Base-by-base conservation (phyloP, 2,113 vertebrate genomes). In the Gavialis gangeticus region DNA sequence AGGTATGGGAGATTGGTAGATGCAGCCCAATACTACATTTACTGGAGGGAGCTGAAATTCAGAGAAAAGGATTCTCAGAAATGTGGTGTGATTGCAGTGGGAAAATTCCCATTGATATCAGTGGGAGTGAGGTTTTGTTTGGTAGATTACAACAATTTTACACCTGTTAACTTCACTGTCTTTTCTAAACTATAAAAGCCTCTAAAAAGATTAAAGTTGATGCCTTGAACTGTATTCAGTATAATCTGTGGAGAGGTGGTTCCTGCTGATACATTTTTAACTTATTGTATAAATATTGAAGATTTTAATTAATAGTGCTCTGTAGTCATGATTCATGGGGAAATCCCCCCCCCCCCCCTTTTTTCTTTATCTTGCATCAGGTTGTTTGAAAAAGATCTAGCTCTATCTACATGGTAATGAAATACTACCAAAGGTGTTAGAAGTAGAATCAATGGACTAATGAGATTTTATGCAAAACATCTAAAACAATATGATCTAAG, bases 401-500 rank as follows among this genome's bases (percentile, higher is more conserved):
- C 78, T 94, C 82, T 94, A 95, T 96, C 97, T 96, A 93, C 95
- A 96, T 96, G 82, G 77, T 96, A 97, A 97, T 97, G 96, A 97
- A 95, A 78, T 87, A 76, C 82, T 94, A 96, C 89, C 86, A 69
- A 55, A 95, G 89, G 87, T 95, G 95, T 93, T 96, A 81, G 91
- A 91, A 96, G 82, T 55, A 83, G 94, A 94, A 97, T 97, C 91
- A 92, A 96, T 92, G 94, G 95, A 91, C 90, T 97, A 97, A 97
- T 97, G 95, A 97, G 94, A 96, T 96, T 97, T 96, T 97, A 97
- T 95, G 94, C 93, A 96, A 97, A 96, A 90, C 79, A 86, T 95
- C 93, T 94, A 79, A 75, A 93, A 92, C 91, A 96, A 80, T 69
- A 58, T 80, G 82, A 87, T 92, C 79, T 94, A 80, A 87, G 79